Evolutionary conservation across 2,797 vertebrate genomes (phyloP).

Genomic region (Pantherophis alleghaniensis): DNA sequence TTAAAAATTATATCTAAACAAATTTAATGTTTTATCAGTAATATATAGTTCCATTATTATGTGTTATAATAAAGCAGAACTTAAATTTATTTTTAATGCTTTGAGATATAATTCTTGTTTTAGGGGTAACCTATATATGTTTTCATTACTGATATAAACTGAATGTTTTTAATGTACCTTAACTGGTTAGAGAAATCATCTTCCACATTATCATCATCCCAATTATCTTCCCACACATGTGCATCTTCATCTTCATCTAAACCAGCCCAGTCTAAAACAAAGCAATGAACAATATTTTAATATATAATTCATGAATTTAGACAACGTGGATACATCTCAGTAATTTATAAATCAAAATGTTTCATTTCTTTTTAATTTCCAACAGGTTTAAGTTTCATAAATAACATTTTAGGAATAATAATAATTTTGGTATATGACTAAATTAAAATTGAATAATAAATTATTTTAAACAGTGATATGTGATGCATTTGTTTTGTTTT

Average conservation of each 20-base stretch:
- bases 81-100: neutral
- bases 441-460: neutral
- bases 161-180: conserved; percentile 75
- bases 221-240: conserved; percentile 99
- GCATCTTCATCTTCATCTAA: conserved; percentile 98
- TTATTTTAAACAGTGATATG: neutral
- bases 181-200: conserved; percentile 99
- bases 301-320: neutral
- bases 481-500: neutral
- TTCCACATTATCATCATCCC: conserved; percentile 99
- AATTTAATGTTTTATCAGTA: neutral
- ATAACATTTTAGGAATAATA: neutral
- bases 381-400: neutral
- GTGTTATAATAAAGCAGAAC: neutral
- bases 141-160: neutral
- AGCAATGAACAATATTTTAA: conserved; percentile 34
- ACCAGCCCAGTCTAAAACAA: conserved; percentile 90
- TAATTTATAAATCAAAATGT: neutral
- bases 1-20: neutral
- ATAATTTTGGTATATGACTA: neutral
- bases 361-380: neutral
- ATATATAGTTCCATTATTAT: neutral
- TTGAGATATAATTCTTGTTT: neutral
- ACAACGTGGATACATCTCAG: neutral
- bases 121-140: neutral